A percentile compares a stretch with the other conserved stretches of the same genome.
These are phyloP conservation scores for Steinernema carpocapsae DNA, from an alignment of 2,888 invertebrate species.

Conservation along the genomic window DNA sequence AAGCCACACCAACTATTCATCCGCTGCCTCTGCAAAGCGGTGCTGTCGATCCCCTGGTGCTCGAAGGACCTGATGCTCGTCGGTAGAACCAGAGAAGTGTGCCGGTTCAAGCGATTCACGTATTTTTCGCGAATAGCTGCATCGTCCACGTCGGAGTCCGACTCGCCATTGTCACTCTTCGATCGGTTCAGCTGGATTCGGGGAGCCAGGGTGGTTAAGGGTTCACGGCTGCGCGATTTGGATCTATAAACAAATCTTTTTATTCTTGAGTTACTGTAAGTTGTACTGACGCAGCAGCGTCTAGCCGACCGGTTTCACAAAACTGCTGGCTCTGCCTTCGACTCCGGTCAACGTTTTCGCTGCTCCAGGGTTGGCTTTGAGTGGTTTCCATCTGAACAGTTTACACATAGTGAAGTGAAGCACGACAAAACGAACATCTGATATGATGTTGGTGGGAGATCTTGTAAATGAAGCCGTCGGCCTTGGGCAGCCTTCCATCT, in stretches of 20 bases:
- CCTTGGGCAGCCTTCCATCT: slow-evolving; percentile 18
- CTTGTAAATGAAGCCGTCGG: not conserved
- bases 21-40: slow-evolving; percentile 49
- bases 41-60: slow-evolving; percentile 16
- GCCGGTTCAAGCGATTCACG: slow-evolving; percentile 54
- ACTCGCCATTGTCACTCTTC: slow-evolving; percentile 14
- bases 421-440: not conserved
- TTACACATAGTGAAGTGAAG: not conserved
- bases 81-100: slow-evolving; percentile 62
- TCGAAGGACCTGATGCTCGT: slow-evolving; percentile 11
- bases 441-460: slow-evolving; percentile 23
- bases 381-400: not conserved
- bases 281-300: no score
- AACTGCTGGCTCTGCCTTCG: not conserved
- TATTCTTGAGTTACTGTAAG: not conserved
- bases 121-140: not conserved
- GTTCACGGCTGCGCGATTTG: not conserved
- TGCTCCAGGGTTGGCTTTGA: not conserved
- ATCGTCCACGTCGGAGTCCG: slow-evolving; percentile 14
- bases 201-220: not conserved
- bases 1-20: slow-evolving; percentile 67
- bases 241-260: not conserved
- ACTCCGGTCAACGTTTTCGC: not conserved
- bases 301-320: slow-evolving; percentile 16
- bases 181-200: slow-evolving; percentile 3